Conservation (phyloP, 2,113 vertebrate genomes). For the Zosterops japonicus region DNA sequence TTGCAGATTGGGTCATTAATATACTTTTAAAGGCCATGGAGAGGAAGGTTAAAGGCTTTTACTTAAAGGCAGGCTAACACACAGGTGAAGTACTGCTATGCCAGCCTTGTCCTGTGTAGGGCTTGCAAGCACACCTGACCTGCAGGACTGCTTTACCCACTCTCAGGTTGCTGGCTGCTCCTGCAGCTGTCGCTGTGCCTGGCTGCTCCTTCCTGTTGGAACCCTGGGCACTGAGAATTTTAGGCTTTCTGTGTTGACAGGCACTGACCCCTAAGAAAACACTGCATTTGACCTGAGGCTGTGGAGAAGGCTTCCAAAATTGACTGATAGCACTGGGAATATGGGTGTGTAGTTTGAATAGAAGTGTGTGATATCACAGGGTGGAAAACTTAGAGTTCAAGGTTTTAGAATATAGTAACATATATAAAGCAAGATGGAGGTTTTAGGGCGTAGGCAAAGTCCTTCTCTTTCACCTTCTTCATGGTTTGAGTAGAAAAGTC, state of each 20-base stretch:
- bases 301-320: not conserved
- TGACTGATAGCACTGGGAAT: not conserved
- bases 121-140: not conserved
- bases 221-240: not conserved
- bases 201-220: not conserved
- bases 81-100: not conserved
- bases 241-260: not conserved
- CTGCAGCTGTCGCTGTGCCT: not conserved
- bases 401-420: not conserved
- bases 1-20: not conserved
- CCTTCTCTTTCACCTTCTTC: not conserved
- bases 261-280: not conserved
- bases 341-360: not conserved
- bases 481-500: not conserved
- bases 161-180: not conserved
- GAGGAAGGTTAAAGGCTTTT: not conserved
- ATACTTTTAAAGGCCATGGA: not conserved
- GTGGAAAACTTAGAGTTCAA: not conserved
- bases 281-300: not conserved
- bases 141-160: not conserved
- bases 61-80: not conserved
- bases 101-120: not conserved
- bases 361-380: not conserved
- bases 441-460: not conserved
- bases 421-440: not conserved